Evolutionary conservation across 2,113 vertebrate genomes (phyloP).

Genomic region (Caretta caretta): DNA sequence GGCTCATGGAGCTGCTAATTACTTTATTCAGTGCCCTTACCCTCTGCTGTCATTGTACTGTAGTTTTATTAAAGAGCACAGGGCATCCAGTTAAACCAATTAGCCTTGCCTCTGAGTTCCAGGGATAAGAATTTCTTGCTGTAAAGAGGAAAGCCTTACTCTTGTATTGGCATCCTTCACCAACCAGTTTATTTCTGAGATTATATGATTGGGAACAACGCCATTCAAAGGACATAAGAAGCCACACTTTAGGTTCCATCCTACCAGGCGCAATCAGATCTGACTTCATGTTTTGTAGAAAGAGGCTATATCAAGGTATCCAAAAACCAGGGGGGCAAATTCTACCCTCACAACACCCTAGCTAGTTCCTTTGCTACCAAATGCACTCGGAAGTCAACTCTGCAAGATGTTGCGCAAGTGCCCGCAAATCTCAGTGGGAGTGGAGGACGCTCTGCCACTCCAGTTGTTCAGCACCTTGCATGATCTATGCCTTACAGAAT

Average conservation of each 20-base stretch:
- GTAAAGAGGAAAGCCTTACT: background rate
- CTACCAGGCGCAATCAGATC: background rate
- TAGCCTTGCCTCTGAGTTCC: background rate
- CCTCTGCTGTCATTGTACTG: slow-evolving; percentile 24
- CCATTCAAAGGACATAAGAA: background rate
- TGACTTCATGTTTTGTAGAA: background rate
- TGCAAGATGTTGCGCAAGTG: background rate
- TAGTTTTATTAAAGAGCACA: slow-evolving; percentile 47
- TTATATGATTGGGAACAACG: background rate
- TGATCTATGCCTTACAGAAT: background rate
- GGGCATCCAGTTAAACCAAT: slow-evolving; percentile 40
- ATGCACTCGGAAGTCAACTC: background rate
- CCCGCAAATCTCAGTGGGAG: background rate
- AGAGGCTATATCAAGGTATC: background rate
- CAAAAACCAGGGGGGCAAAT: background rate
- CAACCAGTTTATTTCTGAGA: background rate
- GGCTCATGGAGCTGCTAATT: slow-evolving; percentile 56
- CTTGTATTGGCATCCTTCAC: background rate
- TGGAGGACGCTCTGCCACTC: background rate
- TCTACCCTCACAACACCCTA: too few relatives aligned
- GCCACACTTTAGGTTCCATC: rapidly evolving
- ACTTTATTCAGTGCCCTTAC: slow-evolving; percentile 55
- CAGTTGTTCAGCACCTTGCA: rapidly evolving
- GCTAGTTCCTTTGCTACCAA: background rate
- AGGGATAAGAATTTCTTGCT: background rate